Evolutionary conservation across 1,140 invertebrate species (phyloP), one percentile per base, ranked within the genome.

Genomic region (Pseudomyrmex cubaensis): DNA sequence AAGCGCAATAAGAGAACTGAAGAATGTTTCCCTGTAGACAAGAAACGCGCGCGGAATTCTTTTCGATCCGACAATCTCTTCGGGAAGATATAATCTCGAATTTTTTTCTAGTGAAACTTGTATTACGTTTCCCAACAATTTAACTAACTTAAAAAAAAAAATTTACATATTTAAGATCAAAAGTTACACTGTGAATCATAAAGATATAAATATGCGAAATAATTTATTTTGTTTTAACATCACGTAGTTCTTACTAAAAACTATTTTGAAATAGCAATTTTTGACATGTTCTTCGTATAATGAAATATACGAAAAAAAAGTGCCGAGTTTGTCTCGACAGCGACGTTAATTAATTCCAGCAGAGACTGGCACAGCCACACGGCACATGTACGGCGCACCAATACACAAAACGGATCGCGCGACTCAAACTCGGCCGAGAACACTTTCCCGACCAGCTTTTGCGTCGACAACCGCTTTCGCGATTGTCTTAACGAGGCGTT

Each of bases 401-500:
- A 46, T 74, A n/a, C 52, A 12, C 12, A 72, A 57, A 12, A 17
- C 25, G 44, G 25, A 61, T 44, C 56, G 17, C 8, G 13, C 50
- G 62, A 3, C 44, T 66, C 50, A 44, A 78, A 80, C 54, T 72
- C 64, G 54, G 25, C 20, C 44, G 35, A 20, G 69, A 35, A 35
- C 22, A 82, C 69, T 82, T 82, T 82, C 80, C 70, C 61, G 70
- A 1, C 8, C 50, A 48, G 59, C 69, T 74, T 61, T 70, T 72
- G 57, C 64, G 57, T 73, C 76, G 63, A 64, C 35, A 35, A 35
- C 54, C 84, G 69, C 83, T 87, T 87, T 87, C 73, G 84, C 86
- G 84, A 52, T 74, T 85, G 80, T 82, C 84, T 83, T 82, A 83
- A 80, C 82, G 54, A 83, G 54, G 4, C n/a, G 62, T 57, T 83